phyloP scores from a whole-genome alignment of 2,888 invertebrate species.

The Luperina nickerlii region DNA sequence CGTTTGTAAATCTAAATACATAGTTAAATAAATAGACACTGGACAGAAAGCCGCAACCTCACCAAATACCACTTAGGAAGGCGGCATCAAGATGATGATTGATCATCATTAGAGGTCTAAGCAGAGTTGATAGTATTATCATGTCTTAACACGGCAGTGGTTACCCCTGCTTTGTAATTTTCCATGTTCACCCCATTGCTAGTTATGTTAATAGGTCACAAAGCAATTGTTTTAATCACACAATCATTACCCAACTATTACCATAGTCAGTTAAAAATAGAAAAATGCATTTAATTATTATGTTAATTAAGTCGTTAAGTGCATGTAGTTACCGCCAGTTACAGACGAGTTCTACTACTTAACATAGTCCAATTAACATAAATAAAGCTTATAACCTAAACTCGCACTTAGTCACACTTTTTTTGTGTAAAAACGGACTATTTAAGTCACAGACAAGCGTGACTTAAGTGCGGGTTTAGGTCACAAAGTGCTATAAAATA shows the following conservation, averaged over 20 bases:
- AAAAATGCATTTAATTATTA: slow-evolving; percentile 29
- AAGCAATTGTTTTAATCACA: slow-evolving; percentile 51
- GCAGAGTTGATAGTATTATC: no score
- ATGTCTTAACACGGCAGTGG: background rate
- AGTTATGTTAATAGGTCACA: slow-evolving; percentile 32
- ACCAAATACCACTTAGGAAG: no score
- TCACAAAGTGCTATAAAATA: no score
- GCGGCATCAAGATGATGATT: no score
- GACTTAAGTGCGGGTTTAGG: no score
- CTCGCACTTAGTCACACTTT: background rate
- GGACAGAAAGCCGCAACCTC: no score
- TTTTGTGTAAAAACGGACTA: background rate
- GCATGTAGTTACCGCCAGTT: slow-evolving; percentile 8
- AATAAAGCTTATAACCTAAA: background rate
- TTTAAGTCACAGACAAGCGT: background rate
- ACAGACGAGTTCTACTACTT: background rate
- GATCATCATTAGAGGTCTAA: background rate
- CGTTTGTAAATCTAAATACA: no score
- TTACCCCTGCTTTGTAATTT: slow-evolving; percentile 18
- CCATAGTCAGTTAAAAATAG: slow-evolving; percentile 50
- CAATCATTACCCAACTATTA: slow-evolving; percentile 42
- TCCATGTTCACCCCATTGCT: slow-evolving; percentile 11
- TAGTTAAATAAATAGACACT: no score
- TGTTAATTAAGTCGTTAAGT: slow-evolving; percentile 21
- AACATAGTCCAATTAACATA: background rate